Conservation (phyloP, 1,140 invertebrate species). For the Bombus vancouverensis region DNA sequence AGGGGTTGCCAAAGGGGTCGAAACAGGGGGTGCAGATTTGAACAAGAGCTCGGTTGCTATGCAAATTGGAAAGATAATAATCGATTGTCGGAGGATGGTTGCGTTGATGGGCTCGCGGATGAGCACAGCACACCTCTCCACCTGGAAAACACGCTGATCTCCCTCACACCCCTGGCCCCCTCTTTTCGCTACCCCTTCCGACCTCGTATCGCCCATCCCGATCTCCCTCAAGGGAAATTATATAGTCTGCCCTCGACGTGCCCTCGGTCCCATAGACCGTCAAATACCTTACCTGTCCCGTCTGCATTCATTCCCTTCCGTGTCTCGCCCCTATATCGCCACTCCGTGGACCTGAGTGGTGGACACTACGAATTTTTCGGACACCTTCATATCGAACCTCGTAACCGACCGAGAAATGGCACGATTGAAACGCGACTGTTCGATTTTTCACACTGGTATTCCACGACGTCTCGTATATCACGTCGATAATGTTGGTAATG, state of each 20-base stretch:
- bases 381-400: slow-evolving; percentile 60
- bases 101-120: slow-evolving; percentile 80
- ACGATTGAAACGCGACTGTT: slow-evolving; percentile 52
- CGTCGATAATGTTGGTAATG: background rate
- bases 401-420: slow-evolving; percentile 33
- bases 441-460: slow-evolving; percentile 23
- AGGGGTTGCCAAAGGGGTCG: slow-evolving; percentile 75
- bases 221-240: slow-evolving; percentile 83
- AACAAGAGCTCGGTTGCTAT: slow-evolving; percentile 79
- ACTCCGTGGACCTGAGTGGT: slow-evolving; percentile 48
- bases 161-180: slow-evolving; percentile 57
- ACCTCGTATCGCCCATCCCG: slow-evolving; percentile 71
- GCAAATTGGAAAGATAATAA: slow-evolving; percentile 84
- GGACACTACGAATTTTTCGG: slow-evolving; percentile 74
- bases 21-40: slow-evolving; percentile 76
- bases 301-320: slow-evolving; percentile 69
- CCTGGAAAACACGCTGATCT: slow-evolving; percentile 78
- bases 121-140: slow-evolving; percentile 75
- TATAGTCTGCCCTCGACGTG: slow-evolving; percentile 76
- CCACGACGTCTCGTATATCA: background rate
- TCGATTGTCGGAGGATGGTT: slow-evolving; percentile 81
- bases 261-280: slow-evolving; percentile 68
- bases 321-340: slow-evolving; percentile 63
- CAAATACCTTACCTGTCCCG: slow-evolving; percentile 78
- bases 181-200: slow-evolving; percentile 64